Evolutionary conservation across 2,113 vertebrate genomes (phyloP).

Genomic region (Galbula dea): DNA sequence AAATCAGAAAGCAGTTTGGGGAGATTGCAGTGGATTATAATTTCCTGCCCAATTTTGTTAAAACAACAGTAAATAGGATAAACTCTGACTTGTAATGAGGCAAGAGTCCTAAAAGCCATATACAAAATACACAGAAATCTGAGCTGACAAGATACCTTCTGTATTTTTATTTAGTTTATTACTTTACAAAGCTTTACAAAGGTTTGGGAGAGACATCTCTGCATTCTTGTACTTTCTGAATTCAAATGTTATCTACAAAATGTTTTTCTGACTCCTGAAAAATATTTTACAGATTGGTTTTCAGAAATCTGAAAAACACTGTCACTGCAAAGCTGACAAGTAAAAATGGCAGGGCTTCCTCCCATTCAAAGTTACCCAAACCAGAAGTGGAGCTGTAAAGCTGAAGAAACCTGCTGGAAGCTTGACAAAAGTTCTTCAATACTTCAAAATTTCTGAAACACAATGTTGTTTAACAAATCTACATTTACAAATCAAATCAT

Average conservation of each 20-base stretch:
- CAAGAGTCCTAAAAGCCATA: not conserved
- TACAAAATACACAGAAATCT: not conserved
- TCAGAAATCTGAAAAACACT: not conserved
- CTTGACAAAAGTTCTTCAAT: not conserved
- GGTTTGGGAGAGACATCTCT: not conserved
- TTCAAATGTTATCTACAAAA: not conserved
- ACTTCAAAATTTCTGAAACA: not conserved
- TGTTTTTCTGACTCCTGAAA: not conserved
- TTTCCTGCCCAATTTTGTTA: not conserved
- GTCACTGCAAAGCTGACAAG: not conserved
- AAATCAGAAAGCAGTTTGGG: not conserved
- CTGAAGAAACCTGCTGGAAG: not conserved
- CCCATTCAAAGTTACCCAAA: not conserved
- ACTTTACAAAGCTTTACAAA: not conserved
- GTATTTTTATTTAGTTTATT: not conserved
- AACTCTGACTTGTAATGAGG: not conserved
- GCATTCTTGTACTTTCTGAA: not conserved
- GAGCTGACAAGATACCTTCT: not conserved
- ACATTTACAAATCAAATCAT: not conserved
- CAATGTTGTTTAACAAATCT: not conserved
- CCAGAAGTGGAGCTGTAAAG: not conserved
- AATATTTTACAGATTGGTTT: not conserved
- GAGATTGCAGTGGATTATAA: not conserved
- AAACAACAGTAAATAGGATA: not conserved
- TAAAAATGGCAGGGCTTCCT: not conserved